A percentile compares a stretch with the other conserved stretches of the same genome.
phyloP scores from a whole-genome alignment of 1,140 invertebrate genomes.

The Chelonus insularis region DNA sequence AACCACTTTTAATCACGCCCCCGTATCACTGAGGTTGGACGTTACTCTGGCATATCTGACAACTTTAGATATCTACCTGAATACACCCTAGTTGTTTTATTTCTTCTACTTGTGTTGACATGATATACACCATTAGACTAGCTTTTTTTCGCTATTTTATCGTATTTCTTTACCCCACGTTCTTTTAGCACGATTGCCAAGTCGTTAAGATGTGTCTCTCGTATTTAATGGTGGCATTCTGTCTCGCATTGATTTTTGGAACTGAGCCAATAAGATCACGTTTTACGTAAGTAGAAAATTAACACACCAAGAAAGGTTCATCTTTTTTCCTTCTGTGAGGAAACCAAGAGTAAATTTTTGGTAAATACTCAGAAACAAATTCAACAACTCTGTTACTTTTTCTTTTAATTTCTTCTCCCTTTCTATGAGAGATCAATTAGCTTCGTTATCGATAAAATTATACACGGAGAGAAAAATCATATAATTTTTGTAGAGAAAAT shows the following conservation, averaged over 20 bases:
- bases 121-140: neutral
- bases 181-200: conserved; percentile 15
- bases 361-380: too few relatives aligned
- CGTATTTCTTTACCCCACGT: neutral
- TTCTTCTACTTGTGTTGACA: neutral
- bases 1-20: conserved; percentile 26
- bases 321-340: too few relatives aligned
- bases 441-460: conserved; percentile 1
- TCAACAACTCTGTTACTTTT: too few relatives aligned
- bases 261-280: conserved; percentile 16
- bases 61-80: conserved; percentile 2
- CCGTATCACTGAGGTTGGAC: conserved; percentile 19
- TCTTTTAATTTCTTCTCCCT: too few relatives aligned
- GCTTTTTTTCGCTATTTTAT: conserved; percentile 5
- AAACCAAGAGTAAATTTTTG: too few relatives aligned
- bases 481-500: too few relatives aligned
- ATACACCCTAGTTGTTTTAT: neutral
- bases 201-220: conserved; percentile 23
- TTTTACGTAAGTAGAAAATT: neutral
- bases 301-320: too few relatives aligned
- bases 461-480: too few relatives aligned
- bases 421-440: conserved; percentile 21
- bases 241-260: conserved; percentile 27
- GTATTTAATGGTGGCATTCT: conserved; percentile 25
- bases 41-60: conserved; percentile 10